Base-by-base conservation (phyloP, 2,113 vertebrate genomes). In the Paraplagusia blochii region DNA sequence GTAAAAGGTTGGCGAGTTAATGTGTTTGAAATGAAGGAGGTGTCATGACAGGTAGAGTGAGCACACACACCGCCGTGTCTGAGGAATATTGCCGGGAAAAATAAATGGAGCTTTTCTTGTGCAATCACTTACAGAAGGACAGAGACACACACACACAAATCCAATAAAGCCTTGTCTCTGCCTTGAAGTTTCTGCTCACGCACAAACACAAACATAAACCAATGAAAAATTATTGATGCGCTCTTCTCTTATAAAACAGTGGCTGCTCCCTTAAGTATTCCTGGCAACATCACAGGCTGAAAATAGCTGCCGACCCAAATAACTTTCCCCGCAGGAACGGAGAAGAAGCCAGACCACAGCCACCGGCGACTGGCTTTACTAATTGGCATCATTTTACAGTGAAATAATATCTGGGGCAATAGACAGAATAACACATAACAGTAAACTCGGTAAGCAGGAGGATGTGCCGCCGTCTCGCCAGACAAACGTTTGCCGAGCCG, bases 291-390 rank as follows among this genome's bases (percentile, higher is more conserved):
- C 81, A 74, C 81, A 18, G 69, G 79, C 85, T 72, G 71, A 81
- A 90, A 90, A 90, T 90, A 90, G 83, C 86, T 81, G 63, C 72
- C 88, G 89, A 89, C 89, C 89, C 89, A 90, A 88, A 90, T 90
- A 89, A 78, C 79, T 87, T 73, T 76, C 81, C 85, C 83, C 78
- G 74, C 61, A 61, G 85, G 83, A 87, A 77, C 62, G 46, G 56
- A 77, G 74, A 66, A 47, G 58, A 59, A 81, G 77, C 75, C 84
- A 78, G 82, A 84, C 85, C 82, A 77, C 77, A 76, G 79, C 85
- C 79, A 87, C 76, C 53, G 79, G 80, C 74, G 70, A 77, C 80
- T 73, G 75, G 82, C 79, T 85, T 81, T 72, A 72, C 82, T 88
- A 88, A 87, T 85, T 86, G 79, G 77, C 80, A 63, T 77, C 71